Conservation (phyloP, 37 sponge, comb jelly and placozoan species). For the Chondrosia reniformis region DNA sequence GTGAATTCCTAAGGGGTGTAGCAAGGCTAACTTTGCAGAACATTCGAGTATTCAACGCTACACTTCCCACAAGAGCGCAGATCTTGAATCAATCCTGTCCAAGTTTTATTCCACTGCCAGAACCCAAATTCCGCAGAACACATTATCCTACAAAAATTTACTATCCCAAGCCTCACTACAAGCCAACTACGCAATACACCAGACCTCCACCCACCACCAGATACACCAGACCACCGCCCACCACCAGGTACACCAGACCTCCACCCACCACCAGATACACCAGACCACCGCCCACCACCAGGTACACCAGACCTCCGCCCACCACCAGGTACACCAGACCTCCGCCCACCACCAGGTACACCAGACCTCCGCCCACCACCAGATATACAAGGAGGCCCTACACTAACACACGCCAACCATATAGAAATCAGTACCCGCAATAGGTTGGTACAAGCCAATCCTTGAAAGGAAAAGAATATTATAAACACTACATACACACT, state of each 20-base stretch:
- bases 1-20: neutral
- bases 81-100: too few species aligned
- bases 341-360: neutral
- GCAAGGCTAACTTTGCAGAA: neutral
- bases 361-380: neutral
- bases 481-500: too few species aligned
- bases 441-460: too few species aligned
- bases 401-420: too few species aligned
- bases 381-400: neutral
- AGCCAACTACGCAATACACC: neutral
- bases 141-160: neutral
- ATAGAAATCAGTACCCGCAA: too few species aligned
- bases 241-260: neutral
- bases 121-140: neutral
- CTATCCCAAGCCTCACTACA: neutral
- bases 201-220: neutral
- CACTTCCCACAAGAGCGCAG: neutral
- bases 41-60: slow-evolving; percentile 2
- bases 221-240: neutral
- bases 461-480: too few species aligned
- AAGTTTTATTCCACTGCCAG: neutral
- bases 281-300: neutral
- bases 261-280: neutral
- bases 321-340: neutral
- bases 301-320: neutral